Evolutionary conservation across 2,113 vertebrate genomes (phyloP).

Genomic region (Aptenodytes forsteri): DNA sequence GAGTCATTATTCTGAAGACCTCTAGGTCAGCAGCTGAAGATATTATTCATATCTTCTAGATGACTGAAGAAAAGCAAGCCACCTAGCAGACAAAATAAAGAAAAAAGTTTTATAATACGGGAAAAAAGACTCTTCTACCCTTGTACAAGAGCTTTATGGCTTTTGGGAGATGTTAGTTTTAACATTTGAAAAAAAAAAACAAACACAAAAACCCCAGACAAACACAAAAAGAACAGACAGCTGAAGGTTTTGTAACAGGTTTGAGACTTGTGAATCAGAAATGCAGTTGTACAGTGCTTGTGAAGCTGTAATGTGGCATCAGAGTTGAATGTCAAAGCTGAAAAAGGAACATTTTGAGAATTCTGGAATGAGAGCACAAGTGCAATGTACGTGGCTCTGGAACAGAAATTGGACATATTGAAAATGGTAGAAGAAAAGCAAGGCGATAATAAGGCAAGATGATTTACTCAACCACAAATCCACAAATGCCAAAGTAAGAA

Average conservation of each 20-base stretch:
- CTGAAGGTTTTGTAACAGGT: neutral
- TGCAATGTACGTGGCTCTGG: fast-evolving
- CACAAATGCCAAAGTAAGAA: neutral
- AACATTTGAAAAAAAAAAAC: neutral
- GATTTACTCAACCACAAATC: neutral
- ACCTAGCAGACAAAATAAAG: neutral
- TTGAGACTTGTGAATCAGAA: neutral
- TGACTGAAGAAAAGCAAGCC: neutral
- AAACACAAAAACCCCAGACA: neutral
- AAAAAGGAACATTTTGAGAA: neutral
- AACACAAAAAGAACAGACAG: neutral
- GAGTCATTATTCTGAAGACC: neutral
- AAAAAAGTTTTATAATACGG: neutral
- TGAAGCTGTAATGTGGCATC: neutral
- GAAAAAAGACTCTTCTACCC: neutral
- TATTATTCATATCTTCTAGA: neutral
- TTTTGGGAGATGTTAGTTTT: neutral
- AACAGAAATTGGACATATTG: neutral
- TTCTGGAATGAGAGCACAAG: neutral
- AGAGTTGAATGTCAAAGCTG: neutral
- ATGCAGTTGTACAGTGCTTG: neutral
- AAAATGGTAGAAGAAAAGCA: neutral
- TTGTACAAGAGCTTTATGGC: neutral
- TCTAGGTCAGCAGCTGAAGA: neutral
- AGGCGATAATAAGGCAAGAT: neutral